Evolutionary conservation across 2,888 invertebrate species (phyloP), one percentile per base, ranked within the genome.

Genomic region (Hemicrepidius hirtus): DNA sequence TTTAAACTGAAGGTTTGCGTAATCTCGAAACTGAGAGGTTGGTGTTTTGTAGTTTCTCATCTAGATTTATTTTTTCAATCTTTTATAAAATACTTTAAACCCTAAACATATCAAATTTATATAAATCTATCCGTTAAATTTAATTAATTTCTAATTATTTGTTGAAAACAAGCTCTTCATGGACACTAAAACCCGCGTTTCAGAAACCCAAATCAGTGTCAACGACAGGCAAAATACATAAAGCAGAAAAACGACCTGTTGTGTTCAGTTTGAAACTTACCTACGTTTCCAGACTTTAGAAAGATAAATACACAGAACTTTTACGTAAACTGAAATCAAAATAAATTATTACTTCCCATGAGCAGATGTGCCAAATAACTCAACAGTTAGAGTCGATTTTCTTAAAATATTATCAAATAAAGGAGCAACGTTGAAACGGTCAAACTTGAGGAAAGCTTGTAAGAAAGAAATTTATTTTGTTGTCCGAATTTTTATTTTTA

Each of bases 121-220:
- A n/a, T 40, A 12, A 12, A 40, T 40, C 16, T 16, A 44, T 9
- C 18, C 18, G 7, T 18, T 44, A 18, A 44, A 5, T 16, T 44
- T 44, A 44, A 53, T 53, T 53, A 53, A 53, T 28, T 28, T n/a
- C 3, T 13, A 24, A 53, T 53, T 24, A n/a, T 53, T 32, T 53
- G 21, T 13, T 21, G 53, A 53, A 49, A 53, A 53, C 53, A 5
- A 28, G 28, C 28, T 1, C 16, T 9, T 32, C 3, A 13, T 20
- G 20, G 49, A 10, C 13, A 3, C 46, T 10, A 12, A 53, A 53
- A 50, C 1, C 16, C 10, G 24, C 0, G 24, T 3, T 50, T 50
- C 24, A 24, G 3, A 7, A 4, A 50, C 50, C 50, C 50, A 50
- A 50, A 50, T 50, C 50, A 50, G 50, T 24, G 24, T 24, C 24